Evolutionary conservation across 2,113 vertebrate species (phyloP).

Genomic region (Procavia capensis): DNA sequence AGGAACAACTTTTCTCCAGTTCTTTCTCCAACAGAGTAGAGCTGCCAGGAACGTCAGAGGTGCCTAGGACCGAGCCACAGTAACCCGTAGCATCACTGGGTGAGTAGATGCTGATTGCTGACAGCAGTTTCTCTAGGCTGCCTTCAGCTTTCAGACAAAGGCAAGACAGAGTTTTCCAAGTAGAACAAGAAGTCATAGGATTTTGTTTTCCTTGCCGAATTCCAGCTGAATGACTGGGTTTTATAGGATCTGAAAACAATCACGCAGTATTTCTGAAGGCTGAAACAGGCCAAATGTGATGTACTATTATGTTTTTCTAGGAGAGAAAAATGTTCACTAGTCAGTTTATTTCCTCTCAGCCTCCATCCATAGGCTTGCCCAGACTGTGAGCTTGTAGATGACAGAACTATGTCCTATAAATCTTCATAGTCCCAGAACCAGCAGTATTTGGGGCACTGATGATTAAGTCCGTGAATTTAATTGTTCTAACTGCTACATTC

Average conservation of each 20-base stretch:
- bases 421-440: neutral
- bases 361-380: constrained; percentile 33
- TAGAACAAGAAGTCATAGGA: neutral
- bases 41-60: neutral
- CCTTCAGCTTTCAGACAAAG: neutral
- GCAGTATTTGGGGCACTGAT: too few species aligned
- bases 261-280: constrained; percentile 44
- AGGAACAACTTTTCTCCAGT: neutral
- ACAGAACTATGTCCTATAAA: neutral
- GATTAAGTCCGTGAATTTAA: too few species aligned
- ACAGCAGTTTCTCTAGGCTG: neutral
- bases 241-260: constrained; percentile 52
- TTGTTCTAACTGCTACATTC: too few species aligned
- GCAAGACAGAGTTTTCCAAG: neutral
- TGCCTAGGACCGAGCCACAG: neutral
- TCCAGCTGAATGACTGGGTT: constrained; percentile 19
- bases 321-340: constrained; percentile 30
- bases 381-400: constrained; percentile 48
- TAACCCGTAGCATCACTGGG: rapidly evolving
- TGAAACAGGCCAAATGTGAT: constrained; percentile 65
- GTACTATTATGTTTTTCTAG: constrained; percentile 59
- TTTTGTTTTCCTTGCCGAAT: constrained; percentile 18
- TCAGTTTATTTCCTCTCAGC: constrained; percentile 48
- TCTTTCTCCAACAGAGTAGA: constrained; percentile 60
- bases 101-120: neutral